Conservation (phyloP, 2,113 vertebrate genomes). For the Misgurnus mizolepis region DNA sequence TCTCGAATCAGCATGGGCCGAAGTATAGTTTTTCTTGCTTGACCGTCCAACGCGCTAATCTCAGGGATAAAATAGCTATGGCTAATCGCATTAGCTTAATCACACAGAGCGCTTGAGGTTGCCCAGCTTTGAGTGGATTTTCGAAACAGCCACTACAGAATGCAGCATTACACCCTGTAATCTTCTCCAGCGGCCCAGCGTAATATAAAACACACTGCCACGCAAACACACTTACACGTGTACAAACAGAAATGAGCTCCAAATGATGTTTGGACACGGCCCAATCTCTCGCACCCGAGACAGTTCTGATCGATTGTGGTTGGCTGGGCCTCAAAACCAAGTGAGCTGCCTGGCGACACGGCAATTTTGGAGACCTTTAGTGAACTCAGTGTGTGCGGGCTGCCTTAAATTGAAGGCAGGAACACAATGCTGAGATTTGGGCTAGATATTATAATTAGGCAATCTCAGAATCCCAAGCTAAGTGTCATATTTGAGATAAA, state of each 20-base stretch:
- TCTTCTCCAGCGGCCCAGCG: slow-evolving; percentile 12
- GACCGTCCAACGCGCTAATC: slow-evolving; percentile 57
- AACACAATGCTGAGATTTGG: too few relatives aligned
- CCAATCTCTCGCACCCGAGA: neutral
- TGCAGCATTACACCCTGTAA: slow-evolving; percentile 52
- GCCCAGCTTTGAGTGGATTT: slow-evolving; percentile 64
- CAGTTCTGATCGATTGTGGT: neutral
- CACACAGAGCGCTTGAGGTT: slow-evolving; percentile 59
- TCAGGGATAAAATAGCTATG: slow-evolving; percentile 55
- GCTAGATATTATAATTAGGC: too few relatives aligned
- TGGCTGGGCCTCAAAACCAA: too few relatives aligned
- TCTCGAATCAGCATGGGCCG: slow-evolving; percentile 56
- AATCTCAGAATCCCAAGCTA: too few relatives aligned
- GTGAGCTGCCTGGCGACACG: too few relatives aligned
- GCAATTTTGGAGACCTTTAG: too few relatives aligned
- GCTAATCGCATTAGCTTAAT: slow-evolving; percentile 68
- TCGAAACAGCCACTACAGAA: slow-evolving; percentile 52
- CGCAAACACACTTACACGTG: slow-evolving; percentile 27
- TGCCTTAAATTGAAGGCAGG: too few relatives aligned
- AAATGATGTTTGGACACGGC: neutral
- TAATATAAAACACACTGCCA: slow-evolving; percentile 31
- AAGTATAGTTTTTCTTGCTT: slow-evolving; percentile 58
- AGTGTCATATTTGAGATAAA: too few relatives aligned
- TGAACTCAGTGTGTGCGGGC: too few relatives aligned
- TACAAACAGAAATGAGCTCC: slow-evolving; percentile 30